Evolutionary conservation across 2,797 vertebrate species (phyloP).

Genomic region (Limosa lapponica): DNA sequence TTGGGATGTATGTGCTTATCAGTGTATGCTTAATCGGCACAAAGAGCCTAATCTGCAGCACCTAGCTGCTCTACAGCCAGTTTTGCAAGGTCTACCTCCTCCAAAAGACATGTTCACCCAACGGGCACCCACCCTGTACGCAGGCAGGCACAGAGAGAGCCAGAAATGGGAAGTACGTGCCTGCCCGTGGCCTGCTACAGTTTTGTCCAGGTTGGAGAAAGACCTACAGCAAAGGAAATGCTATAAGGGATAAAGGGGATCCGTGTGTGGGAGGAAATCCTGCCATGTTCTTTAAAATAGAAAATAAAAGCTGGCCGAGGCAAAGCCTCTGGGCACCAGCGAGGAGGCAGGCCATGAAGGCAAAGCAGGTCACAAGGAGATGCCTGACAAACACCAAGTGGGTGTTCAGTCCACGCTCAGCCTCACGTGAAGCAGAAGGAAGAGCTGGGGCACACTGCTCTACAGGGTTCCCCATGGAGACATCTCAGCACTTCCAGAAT

Average conservation of each 20-base stretch:
- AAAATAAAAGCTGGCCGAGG: not conserved
- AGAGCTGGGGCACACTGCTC: not conserved
- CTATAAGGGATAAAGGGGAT: not conserved
- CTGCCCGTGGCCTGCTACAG: fast-evolving
- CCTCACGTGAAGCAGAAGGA: not conserved
- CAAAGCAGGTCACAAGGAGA: not conserved
- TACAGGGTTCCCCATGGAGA: fast-evolving
- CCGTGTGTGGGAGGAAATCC: not conserved
- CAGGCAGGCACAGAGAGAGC: not conserved
- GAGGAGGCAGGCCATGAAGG: not conserved
- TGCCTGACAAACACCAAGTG: not conserved
- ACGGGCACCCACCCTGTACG: fast-evolving
- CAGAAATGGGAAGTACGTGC: not conserved
- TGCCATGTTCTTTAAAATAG: not conserved
- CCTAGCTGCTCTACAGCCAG: not conserved
- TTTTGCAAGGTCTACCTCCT: not conserved
- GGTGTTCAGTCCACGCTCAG: not conserved
- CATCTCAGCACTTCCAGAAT: not conserved
- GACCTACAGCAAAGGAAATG: not conserved
- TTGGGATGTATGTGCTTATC: not conserved
- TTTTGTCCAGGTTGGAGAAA: not conserved
- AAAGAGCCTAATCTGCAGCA: not conserved
- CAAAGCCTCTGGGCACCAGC: not conserved
- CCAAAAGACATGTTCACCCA: not conserved
- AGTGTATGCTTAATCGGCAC: not conserved